These are phyloP conservation scores for Chromoteleia sp. DNA, from an alignment of 2,888 invertebrate species.

Conservation along the genomic window DNA sequence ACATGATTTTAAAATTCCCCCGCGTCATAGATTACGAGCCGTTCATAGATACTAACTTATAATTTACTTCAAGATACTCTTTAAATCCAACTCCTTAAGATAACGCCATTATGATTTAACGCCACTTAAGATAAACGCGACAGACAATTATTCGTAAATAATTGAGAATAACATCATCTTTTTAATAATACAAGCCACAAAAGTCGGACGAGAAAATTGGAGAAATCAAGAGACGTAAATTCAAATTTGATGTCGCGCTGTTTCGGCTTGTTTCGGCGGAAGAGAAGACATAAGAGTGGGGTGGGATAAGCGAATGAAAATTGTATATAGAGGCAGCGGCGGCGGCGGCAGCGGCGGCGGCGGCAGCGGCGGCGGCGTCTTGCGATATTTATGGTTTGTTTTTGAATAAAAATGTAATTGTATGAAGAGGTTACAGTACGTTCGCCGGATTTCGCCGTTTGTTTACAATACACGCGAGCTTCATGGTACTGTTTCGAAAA, in stretches of 20 bases:
- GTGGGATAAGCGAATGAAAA: neutral
- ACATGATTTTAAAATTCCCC: conserved; percentile 2
- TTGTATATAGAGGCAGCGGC: neutral
- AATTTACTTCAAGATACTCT: neutral
- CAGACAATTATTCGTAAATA: conserved; percentile 19
- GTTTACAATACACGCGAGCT: conserved; percentile 53
- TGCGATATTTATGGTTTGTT: conserved; percentile 25
- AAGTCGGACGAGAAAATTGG: neutral
- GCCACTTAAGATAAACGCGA: conserved; percentile 4
- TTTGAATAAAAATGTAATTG: conserved; percentile 44
- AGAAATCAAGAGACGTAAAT: neutral
- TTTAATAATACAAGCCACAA: conserved; percentile 13
- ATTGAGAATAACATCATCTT: conserved; percentile 13
- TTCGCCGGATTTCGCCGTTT: conserved; percentile 37
- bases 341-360: too few species aligned
- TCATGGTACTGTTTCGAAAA: conserved; percentile 60
- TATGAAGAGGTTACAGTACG: conserved; percentile 8
- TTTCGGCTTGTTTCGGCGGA: too few species aligned
- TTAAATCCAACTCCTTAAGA: conserved; percentile 4
- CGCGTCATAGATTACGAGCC: conserved; percentile 6
- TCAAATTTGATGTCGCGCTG: too few species aligned
- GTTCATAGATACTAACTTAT: neutral
- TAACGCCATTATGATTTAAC: conserved; percentile 21
- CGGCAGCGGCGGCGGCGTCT: too few species aligned
- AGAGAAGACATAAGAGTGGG: too few species aligned